Evolutionary conservation across 2,888 invertebrate genomes (phyloP), one percentile per base, ranked within the genome.

Genomic region (Platycnemis pennipes): DNA sequence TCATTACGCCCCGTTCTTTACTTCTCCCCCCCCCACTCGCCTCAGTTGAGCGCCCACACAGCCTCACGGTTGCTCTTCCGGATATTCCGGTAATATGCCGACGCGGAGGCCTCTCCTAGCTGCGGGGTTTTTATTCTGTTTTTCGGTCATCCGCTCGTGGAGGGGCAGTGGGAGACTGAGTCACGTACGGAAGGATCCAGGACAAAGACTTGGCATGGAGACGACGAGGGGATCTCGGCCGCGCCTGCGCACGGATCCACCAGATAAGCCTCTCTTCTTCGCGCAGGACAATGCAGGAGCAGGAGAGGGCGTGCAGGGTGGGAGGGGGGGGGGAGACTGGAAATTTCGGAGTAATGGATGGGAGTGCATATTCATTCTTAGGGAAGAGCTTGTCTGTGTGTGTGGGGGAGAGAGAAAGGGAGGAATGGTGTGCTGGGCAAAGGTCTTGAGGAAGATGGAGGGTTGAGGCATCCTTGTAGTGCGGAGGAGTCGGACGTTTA

Each of bases 101-200:
- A 26, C 63, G 63, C n/a, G 4, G 63, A 63, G 19, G 11, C 26
- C n/a, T 63, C n/a, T n/a, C 63, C 26, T n/a, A 3, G 63, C 63
- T 26, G 22, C 26, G 53, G 19, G 53, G 7, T 53, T 53, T 53
- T 3, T 5, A 53, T 53, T 8, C 2, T 63, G 26, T n/a, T 63
- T 26, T 63, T 53, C 13, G 53, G 53, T 16, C 53, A 53, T 53
- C 53, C 53, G 1, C 63, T 63, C 7, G 63, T 26, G 63, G 63
- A 63, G 8, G n/a, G 63, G 26, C n/a, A 5, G 13, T 53, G 63
- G 53, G 19, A 89, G 37, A 88, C 26, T 22, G 42, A 89, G 89
- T 56, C 89, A 89, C 56, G 89, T 56, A 89, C 89, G 56, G 26
- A 49, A n/a, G n/a, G 88, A 89, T 89, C 56, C 89, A 89, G 56